Evolutionary conservation across 2,888 invertebrate species (phyloP).

Genomic region (Ichneumoninae sp.): DNA sequence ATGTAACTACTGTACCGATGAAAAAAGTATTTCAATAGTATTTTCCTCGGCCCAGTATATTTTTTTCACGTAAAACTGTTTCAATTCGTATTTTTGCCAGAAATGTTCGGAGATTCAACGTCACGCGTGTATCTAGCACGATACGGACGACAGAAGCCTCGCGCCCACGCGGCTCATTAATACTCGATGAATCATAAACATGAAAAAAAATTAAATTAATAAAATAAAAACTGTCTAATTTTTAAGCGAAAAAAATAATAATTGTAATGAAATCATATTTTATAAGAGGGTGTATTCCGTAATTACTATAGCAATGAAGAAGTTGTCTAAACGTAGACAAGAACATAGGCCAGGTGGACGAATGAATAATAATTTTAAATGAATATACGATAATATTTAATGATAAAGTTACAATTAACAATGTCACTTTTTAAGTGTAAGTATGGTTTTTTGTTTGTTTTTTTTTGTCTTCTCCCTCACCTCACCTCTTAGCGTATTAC

Average conservation of each 20-base stretch:
- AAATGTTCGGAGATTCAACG: not conserved
- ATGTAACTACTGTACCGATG: not conserved
- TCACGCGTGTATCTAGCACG: conserved; percentile 3
- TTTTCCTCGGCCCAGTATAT: not conserved
- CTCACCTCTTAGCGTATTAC: conserved; percentile 68
- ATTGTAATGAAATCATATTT: conserved; percentile 81
- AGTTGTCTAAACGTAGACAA: conserved; percentile 59
- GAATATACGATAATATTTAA: conserved; percentile 76
- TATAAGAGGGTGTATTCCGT: conserved; percentile 80
- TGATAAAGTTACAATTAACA: conserved; percentile 75
- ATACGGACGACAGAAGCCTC: not conserved
- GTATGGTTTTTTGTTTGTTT: conserved; percentile 71
- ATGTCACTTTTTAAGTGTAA: conserved; percentile 81
- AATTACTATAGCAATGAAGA: conserved; percentile 74
- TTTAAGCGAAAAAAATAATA: conserved; percentile 74
- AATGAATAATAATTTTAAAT: conserved; percentile 76
- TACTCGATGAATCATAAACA: conserved; percentile 56
- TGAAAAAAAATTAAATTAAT: conserved; percentile 42
- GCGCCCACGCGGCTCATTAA: conserved; percentile 63
- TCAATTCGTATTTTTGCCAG: not conserved
- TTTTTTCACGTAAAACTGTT: not conserved
- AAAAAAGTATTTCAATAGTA: not conserved
- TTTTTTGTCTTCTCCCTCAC: conserved; percentile 13
- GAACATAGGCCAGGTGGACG: conserved; percentile 76
- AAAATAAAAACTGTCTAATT: conserved; percentile 72